phyloP scores from a whole-genome alignment of 2,113 vertebrate genomes.

The Anser brachyrhynchus region DNA sequence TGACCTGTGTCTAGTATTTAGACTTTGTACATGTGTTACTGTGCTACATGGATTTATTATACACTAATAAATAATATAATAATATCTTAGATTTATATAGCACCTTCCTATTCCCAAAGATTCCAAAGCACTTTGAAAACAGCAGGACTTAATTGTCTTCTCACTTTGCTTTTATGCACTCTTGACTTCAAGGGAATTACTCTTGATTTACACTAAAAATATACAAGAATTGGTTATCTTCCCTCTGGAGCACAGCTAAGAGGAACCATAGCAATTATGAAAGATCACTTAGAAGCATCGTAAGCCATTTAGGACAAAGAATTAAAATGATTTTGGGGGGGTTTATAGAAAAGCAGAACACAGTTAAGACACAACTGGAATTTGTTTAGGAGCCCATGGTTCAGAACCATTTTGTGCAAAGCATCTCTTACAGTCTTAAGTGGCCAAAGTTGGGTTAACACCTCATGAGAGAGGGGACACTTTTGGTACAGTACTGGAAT shows the following conservation, averaged over 20 bases:
- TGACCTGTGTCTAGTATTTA: neutral
- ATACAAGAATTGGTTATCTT: neutral
- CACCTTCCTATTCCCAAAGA: constrained; percentile 47
- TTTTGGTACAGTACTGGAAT: neutral
- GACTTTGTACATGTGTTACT: neutral
- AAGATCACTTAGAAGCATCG: neutral
- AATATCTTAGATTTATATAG: neutral
- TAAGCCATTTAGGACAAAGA: neutral
- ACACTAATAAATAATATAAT: neutral
- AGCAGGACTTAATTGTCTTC: constrained; percentile 43
- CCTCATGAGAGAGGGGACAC: neutral
- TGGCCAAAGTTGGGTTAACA: neutral
- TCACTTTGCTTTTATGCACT: neutral
- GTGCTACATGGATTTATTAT: neutral
- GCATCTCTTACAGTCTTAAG: neutral
- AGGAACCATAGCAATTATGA: neutral
- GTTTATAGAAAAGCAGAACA: neutral
- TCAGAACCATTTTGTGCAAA: neutral
- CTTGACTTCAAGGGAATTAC: neutral
- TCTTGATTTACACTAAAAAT: constrained; percentile 37
- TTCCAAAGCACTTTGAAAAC: constrained; percentile 22
- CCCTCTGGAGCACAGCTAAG: neutral
- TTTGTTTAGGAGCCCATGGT: neutral
- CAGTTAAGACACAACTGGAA: neutral
- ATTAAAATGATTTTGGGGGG: neutral